These are phyloP conservation scores for Leptinotarsa tumamoca DNA, from an alignment of 2,888 invertebrate species.

Conservation along the genomic window DNA sequence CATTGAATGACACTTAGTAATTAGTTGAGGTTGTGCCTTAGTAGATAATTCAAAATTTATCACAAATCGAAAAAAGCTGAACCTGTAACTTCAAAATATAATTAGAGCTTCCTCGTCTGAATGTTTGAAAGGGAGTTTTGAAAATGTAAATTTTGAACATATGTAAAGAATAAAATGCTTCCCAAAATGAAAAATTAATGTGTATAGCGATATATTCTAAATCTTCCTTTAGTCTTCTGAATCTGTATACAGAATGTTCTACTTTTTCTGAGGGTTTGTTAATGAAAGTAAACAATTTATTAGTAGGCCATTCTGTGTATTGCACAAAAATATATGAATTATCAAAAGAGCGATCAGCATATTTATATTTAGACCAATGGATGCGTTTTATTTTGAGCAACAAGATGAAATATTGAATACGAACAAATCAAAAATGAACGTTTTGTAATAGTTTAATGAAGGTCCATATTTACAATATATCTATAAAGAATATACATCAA, in stretches of 20 bases:
- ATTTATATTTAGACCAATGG: conserved; percentile 27
- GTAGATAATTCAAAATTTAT: conserved; percentile 64
- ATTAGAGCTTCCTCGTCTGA: conserved; percentile 61
- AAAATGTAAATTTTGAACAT: conserved; percentile 50
- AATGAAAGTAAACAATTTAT: not conserved
- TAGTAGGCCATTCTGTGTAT: conserved; percentile 15
- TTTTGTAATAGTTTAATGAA: conserved; percentile 48
- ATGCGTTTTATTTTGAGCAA: conserved; percentile 23
- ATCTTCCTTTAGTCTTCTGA: conserved; percentile 64
- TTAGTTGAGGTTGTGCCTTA: conserved; percentile 64
- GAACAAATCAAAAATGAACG: conserved; percentile 53
- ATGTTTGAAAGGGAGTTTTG: conserved; percentile 53
- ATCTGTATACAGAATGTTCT: conserved; percentile 30
- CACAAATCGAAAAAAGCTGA: conserved; percentile 45
- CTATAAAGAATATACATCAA: conserved; percentile 52
- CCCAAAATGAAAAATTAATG: conserved; percentile 46
- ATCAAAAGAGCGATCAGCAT: conserved; percentile 20
- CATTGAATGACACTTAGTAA: conserved; percentile 32
- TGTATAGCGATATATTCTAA: conserved; percentile 65
- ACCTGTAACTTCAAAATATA: conserved; percentile 41
- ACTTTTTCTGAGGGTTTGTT: not conserved
- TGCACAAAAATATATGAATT: conserved; percentile 18
- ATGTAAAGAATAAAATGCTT: conserved; percentile 47
- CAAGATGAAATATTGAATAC: conserved; percentile 40
- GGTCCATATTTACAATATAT: conserved; percentile 50